Conservation (phyloP, 2,113 vertebrate genomes). For the Microcebus murinus region DNA sequence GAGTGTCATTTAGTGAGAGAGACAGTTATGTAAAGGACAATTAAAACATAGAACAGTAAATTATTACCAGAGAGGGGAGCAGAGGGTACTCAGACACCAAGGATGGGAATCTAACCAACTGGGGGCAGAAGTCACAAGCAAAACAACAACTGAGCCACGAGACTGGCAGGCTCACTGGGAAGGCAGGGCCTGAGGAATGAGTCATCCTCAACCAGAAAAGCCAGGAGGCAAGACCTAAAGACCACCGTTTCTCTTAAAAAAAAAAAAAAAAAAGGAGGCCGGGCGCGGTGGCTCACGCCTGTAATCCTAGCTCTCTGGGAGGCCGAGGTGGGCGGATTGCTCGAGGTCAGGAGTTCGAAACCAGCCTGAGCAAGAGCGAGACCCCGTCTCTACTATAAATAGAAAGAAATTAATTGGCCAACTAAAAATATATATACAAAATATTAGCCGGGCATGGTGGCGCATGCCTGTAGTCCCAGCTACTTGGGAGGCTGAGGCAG, state of each 20-base stretch:
- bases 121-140: not conserved
- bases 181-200: not conserved
- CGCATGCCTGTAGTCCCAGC: no score
- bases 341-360: no score
- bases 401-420: no score
- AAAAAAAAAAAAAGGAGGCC: not conserved
- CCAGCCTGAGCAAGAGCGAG: no score
- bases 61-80: not conserved
- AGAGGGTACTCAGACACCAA: not conserved
- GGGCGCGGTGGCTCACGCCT: no score
- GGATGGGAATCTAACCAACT: not conserved
- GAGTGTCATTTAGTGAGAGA: not conserved
- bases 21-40: not conserved
- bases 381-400: no score
- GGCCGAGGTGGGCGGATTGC: no score
- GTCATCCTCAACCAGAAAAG: fast-evolving
- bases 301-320: no score
- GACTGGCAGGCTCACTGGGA: not conserved
- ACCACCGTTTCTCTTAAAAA: not conserved
- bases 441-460: no score
- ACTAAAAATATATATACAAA: no score
- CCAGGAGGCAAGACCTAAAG: not conserved
- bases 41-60: not conserved
- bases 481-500: no score
- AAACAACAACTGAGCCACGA: not conserved